phyloP scores from a whole-genome alignment of 2,797 vertebrate species.

The Glyptemys insculpta region DNA sequence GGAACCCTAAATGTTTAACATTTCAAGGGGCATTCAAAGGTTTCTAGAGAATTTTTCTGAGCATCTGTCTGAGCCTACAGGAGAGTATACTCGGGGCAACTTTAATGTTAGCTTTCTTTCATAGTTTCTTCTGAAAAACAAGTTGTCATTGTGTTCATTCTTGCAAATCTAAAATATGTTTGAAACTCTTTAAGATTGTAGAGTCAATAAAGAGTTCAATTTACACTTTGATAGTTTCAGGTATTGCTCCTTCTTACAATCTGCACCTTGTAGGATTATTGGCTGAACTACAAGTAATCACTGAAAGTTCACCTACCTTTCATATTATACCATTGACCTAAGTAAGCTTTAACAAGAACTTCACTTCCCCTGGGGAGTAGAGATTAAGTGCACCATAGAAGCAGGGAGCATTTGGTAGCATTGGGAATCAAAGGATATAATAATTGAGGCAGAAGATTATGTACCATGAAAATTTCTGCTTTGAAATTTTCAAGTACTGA shows the following conservation, averaged over 20 bases:
- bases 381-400: not conserved
- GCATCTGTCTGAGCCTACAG: constrained; percentile 24
- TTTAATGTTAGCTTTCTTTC: constrained; percentile 54
- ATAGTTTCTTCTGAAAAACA: constrained; percentile 32
- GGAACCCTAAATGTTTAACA: constrained; percentile 23
- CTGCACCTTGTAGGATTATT: not conserved
- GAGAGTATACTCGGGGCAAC: not conserved
- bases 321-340: not conserved
- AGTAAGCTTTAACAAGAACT: not conserved
- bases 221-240: not conserved
- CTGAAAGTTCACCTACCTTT: not conserved
- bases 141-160: constrained; percentile 36
- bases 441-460: not conserved
- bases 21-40: constrained; percentile 57
- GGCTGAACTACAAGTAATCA: not conserved
- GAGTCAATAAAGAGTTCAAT: constrained; percentile 1
- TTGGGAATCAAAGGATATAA: not conserved
- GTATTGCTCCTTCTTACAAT: constrained; percentile 3
- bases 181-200: not conserved
- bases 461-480: not conserved
- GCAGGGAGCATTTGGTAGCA: not conserved
- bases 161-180: constrained; percentile 37
- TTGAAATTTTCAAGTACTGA: not conserved
- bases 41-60: constrained; percentile 48
- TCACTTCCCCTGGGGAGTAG: not conserved